Base-by-base conservation (phyloP, 2,888 invertebrate species). In the Anoncus sp. region DNA sequence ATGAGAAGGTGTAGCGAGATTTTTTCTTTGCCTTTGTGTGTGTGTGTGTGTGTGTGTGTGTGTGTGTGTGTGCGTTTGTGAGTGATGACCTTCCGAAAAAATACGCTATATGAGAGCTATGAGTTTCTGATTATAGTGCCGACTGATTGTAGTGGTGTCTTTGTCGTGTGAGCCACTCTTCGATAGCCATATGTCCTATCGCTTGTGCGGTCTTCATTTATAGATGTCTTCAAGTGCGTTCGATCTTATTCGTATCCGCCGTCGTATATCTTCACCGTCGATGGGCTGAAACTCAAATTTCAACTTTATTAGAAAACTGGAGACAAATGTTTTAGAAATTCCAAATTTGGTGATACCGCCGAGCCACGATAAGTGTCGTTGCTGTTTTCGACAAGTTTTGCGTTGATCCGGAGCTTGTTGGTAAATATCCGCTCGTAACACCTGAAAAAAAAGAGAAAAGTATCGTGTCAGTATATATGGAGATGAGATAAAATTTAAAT, bases 231-330 rank as follows among this genome's bases (percentile, higher is more conserved):
- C 7, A 3, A 31, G 31, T 31, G 31, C 31, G 31, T 31, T 31
- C n/a, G n/a, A n/a, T n/a, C n/a, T n/a, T n/a, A n/a, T n/a, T n/a
- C n/a, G n/a, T n/a, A n/a, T n/a, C n/a, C n/a, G n/a, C n/a, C n/a
- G n/a, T n/a, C n/a, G n/a, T n/a, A n/a, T n/a, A n/a, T 22, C 35
- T 22, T 47, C 16, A 2, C 12, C 22, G 53, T 31, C 38, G 66
- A 38, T 63, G 51, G 59, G 40, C 83, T 83, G 82, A 81, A 83
- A 83, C 82, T 81, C 78, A 66, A 81, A 47, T 31, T 18, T 40
- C 27, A 62, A 76, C n/a, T 43, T 22, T 47, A 60, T 81, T 76
- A 78, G 75, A 7, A 51, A 1, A 38, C 7, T n/a, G 24, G 16
- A 12, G 22, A 51, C n/a, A 22, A 24, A 24, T 4, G 16, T 6